Evolutionary conservation across 2,888 invertebrate genomes (phyloP), one percentile per base, ranked within the genome.

Genomic region (Morpho deidamia): DNA sequence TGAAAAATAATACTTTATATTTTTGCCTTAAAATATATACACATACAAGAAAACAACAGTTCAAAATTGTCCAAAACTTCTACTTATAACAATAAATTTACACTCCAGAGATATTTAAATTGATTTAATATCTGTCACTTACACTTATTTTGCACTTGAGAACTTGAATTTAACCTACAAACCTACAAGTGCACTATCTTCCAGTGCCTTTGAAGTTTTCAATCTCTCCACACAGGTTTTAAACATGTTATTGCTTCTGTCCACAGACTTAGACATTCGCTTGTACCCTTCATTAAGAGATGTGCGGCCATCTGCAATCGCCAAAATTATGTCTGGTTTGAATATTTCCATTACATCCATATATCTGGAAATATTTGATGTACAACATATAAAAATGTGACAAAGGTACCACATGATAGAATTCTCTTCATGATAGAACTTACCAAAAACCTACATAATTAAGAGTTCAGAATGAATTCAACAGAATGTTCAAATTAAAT

Each of bases 281-380:
- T 97, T 97, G 46, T 88, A 86, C 0, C 93, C 87, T 70, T 95
- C 94, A 39, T 88, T 81, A 7, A 85, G 75, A 70, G 93, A 91
- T 41, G 94, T 95, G 66, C 94, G 94, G 39, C 93, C 93, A 90
- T 97, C 97, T 73, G 94, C 94, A 66, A 97, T 84, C 10, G 94
- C 92, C 74, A 95, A 93, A 82, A 95, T 96, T 72, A 96, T 92
- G 76, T 96, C 95, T 39, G 97, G 97, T 76, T 92, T 92, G 74
- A 94, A 94, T 32, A 91, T 79, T 82, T 96, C 94, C 63, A 96
- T 92, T 38, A 94, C 73, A 67, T 95, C 92, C 93, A 97, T 94
- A 78, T 95, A 95, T 65, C 93, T 93, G 74, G 48, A 66, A 65
- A 50, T 49, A 47, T 51, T 48, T 53, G 44, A 40, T 47, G 23